Evolutionary conservation across 1,140 invertebrate species (phyloP), one percentile per base, ranked within the genome.

Genomic region (Apis dorsata): DNA sequence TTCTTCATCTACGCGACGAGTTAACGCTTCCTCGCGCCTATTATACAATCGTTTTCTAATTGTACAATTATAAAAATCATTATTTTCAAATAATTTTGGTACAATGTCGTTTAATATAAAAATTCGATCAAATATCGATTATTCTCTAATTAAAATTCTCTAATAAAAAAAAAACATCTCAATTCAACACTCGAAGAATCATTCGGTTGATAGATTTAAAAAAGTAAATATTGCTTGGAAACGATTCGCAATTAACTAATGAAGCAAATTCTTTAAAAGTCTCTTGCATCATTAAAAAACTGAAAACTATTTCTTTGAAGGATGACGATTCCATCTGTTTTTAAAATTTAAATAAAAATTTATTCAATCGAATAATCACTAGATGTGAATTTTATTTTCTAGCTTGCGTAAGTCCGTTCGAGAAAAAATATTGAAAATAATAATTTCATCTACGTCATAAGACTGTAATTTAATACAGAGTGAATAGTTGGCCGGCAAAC

Each of bases 1-100:
- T 87, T 51, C 65, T 87, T 83, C 73, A 60, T 78, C 68, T 75
- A 65, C 68, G 15, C 24, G 68, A 57, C 60, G 60, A 79, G 75
- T 69, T 80, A 80, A 79, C 68, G 55, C 55, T 7, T 44, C 34
- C 34, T 81, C 71, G 51, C 73, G 17, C 68, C 63, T 44, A 21
- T 59, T 72, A 69, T 24, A 62, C 79, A 60, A 49, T 65, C 66
- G 59, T 44, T 57, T 63, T 44, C 55, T 55, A 68, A 9, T n/a
- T 4, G 44, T 68, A 55, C 51, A 19, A 79, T 82, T 49, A 15
- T 74, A 19, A 70, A 83, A 74, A 77, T 82, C 60, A 69, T 76
- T 85, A 75, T 28, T 53, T 68, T 21, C 51, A n/a, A 60, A 71
- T 81, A 70, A 28, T 28, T 87, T 74, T n/a, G 28, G 2, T 13